Conservation (phyloP, 2,888 invertebrate species). For the Clistopyga incitator region DNA sequence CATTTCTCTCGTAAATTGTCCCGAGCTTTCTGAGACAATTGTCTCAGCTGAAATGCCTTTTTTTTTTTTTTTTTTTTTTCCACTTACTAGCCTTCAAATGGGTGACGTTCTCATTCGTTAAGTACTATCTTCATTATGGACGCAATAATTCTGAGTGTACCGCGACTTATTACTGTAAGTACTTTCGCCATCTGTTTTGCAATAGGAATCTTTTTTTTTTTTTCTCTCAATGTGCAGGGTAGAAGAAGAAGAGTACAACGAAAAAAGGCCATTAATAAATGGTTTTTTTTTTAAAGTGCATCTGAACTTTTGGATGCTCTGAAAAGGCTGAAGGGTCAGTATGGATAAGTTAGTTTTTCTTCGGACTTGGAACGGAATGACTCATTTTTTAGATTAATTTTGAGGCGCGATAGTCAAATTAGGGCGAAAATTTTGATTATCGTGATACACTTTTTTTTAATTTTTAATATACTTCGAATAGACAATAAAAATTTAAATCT, state of each 20-base stretch:
- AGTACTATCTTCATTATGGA: slow-evolving; percentile 16
- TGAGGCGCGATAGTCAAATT: no score
- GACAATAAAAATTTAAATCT: no score
- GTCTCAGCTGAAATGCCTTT: slow-evolving; percentile 11
- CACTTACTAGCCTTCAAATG: slow-evolving; percentile 17
- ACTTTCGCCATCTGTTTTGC: background rate
- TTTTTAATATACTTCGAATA: no score
- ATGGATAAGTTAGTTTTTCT: no score
- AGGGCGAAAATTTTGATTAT: no score
- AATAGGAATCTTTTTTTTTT: background rate
- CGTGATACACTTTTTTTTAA: no score
- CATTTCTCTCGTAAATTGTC: slow-evolving; percentile 18
- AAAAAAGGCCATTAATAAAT: no score
- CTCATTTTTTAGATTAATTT: no score
- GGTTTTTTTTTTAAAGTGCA: background rate
- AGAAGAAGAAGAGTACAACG: no score
- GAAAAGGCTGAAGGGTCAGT: no score
- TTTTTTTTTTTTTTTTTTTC: slow-evolving; percentile 18
- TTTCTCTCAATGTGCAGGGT: background rate
- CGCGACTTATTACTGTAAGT: slow-evolving; percentile 27
- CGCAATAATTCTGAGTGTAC: slow-evolving; percentile 22
- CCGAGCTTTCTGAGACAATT: slow-evolving; percentile 21
- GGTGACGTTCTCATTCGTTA: slow-evolving; percentile 44
- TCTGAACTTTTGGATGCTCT: background rate
- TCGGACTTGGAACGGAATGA: no score